Evolutionary conservation across 2,113 vertebrate genomes (phyloP).

Genomic region (Progne subis): DNA sequence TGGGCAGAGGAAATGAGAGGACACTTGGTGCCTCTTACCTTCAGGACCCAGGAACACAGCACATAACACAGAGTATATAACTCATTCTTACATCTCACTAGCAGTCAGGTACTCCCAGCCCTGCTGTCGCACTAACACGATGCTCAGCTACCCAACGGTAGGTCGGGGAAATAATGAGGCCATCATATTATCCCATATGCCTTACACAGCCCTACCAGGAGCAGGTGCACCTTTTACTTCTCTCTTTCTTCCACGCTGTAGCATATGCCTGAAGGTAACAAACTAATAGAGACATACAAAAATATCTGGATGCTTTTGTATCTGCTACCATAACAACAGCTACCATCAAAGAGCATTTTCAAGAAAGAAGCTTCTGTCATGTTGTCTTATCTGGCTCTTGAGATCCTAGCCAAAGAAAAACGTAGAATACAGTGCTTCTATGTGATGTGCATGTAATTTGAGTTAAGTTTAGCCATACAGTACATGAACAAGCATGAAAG

Average conservation of each 20-base stretch:
- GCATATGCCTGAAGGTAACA: not conserved
- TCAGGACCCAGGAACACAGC: not conserved
- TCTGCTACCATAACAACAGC: not conserved
- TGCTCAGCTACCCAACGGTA: not conserved
- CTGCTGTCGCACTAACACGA: not conserved
- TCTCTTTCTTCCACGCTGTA: not conserved
- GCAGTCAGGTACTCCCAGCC: not conserved
- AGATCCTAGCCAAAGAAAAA: not conserved
- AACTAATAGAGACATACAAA: not conserved
- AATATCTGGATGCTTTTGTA: not conserved
- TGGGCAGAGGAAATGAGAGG: not conserved
- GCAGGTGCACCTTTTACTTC: not conserved
- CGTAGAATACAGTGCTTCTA: not conserved
- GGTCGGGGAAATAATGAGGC: not conserved
- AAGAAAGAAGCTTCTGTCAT: not conserved
- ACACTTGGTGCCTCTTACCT: not conserved
- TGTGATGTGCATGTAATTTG: not conserved
- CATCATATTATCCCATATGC: not conserved
- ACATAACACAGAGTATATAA: fast-evolving
- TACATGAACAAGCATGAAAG: not conserved
- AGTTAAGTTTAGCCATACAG: not conserved
- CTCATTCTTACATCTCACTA: not conserved
- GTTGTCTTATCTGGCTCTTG: not conserved
- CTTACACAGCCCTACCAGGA: not conserved
- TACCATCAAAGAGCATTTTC: not conserved